These are phyloP conservation scores for Pardosa pseudoannulata DNA, from an alignment of 2,888 invertebrate species.

Conservation along the genomic window DNA sequence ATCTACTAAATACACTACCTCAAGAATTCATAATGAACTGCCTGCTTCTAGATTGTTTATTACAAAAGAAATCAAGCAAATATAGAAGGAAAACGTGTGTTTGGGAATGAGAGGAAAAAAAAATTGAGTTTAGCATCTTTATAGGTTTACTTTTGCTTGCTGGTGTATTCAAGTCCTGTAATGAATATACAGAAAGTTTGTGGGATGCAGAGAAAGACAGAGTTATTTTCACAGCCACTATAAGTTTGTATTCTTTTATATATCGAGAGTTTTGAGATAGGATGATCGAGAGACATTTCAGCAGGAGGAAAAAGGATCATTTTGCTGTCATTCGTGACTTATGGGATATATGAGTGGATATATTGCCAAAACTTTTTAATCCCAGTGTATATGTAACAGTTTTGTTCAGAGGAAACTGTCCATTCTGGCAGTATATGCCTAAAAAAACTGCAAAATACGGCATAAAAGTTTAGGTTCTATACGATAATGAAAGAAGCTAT, in stretches of 20 bases:
- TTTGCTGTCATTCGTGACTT: too few species aligned
- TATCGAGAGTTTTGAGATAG: not conserved
- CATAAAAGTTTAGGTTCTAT: conserved; percentile 71
- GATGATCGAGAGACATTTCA: not conserved
- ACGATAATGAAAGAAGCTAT: not conserved
- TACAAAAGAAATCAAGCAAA: too few species aligned
- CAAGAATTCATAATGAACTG: too few species aligned
- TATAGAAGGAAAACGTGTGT: too few species aligned
- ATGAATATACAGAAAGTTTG: not conserved
- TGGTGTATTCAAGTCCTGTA: too few species aligned
- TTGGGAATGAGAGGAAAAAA: too few species aligned
- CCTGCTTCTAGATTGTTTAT: too few species aligned
- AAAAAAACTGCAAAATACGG: conserved; percentile 77
- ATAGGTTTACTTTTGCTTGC: too few species aligned
- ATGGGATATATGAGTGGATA: too few species aligned
- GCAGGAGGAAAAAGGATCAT: too few species aligned
- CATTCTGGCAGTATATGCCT: conserved; percentile 75
- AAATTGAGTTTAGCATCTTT: too few species aligned
- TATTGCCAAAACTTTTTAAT: conserved; percentile 8
- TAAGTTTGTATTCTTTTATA: not conserved
- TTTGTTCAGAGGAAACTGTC: conserved; percentile 74
- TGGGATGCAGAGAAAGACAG: not conserved
- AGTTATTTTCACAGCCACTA: not conserved
- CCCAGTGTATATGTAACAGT: conserved; percentile 74
- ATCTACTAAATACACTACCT: too few species aligned